Evolutionary conservation across 2,113 vertebrate genomes (phyloP).

Genomic region (Tragulus kanchil): DNA sequence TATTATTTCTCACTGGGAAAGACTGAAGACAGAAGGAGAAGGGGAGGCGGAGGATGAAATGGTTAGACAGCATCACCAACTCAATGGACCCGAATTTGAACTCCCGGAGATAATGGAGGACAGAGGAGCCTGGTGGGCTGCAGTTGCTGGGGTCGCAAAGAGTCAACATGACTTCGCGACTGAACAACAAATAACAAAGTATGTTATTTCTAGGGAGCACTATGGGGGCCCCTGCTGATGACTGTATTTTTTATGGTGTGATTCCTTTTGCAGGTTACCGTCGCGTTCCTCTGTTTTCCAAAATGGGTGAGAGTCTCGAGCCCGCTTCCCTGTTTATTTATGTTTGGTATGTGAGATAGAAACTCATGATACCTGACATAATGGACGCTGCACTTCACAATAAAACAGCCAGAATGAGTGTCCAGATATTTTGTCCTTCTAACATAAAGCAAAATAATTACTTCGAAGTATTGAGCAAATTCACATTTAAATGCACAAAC

Average conservation of each 20-base stretch:
- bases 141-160: background rate
- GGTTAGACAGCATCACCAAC: background rate
- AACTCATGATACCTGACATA: background rate
- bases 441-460: background rate
- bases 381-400: conserved; percentile 54
- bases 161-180: background rate
- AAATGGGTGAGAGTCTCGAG: conserved; percentile 86
- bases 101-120: background rate
- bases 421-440: background rate
- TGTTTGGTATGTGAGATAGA: conserved; percentile 84
- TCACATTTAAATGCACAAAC: background rate
- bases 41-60: background rate
- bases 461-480: background rate
- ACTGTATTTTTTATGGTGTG: background rate
- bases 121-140: background rate
- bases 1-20: background rate
- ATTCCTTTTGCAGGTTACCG: conserved; percentile 90
- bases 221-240: background rate
- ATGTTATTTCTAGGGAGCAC: background rate
- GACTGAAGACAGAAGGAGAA: background rate
- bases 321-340: conserved; percentile 92
- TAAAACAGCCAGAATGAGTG: conserved; percentile 82
- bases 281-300: conserved; percentile 89
- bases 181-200: background rate
- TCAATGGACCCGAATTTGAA: background rate